Conservation (phyloP, 2,888 invertebrate species). For the Microctonus aethiopoides region DNA sequence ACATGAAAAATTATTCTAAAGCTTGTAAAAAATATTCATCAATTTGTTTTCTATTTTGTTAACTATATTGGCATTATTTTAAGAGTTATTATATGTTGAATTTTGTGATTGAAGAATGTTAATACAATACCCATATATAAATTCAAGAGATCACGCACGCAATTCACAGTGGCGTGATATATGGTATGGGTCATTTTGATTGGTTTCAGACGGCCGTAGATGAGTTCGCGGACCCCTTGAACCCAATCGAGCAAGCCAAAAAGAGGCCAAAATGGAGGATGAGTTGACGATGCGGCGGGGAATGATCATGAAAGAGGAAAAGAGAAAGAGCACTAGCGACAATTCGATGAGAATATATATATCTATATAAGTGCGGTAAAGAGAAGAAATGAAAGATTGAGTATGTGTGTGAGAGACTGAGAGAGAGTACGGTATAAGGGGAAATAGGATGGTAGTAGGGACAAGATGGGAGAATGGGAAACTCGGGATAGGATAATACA, state of each 20-base stretch:
- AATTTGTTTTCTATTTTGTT: not conserved
- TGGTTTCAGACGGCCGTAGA: slow-evolving; percentile 42
- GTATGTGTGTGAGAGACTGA: too few species aligned
- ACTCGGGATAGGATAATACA: slow-evolving; percentile 55
- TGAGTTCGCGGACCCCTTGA: slow-evolving; percentile 36
- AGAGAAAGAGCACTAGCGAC: slow-evolving; percentile 17
- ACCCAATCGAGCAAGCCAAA: slow-evolving; percentile 13
- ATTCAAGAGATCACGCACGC: slow-evolving; percentile 11
- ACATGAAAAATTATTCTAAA: not conserved
- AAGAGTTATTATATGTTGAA: not conserved
- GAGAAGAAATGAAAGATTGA: too few species aligned
- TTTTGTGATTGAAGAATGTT: not conserved
- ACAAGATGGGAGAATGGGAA: slow-evolving; percentile 27
- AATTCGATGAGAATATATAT: not conserved
- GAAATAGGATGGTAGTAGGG: slow-evolving; percentile 32
- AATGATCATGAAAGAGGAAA: slow-evolving; percentile 20
- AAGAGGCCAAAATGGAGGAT: slow-evolving; percentile 19
- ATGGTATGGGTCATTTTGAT: slow-evolving; percentile 34
- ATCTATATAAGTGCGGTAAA: not conserved
- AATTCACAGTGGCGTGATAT: slow-evolving; percentile 15
- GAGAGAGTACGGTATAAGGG: slow-evolving; percentile 24
- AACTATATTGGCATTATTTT: not conserved
- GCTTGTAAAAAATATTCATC: not conserved
- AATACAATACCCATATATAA: not conserved
- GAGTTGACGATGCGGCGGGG: slow-evolving; percentile 29